Conservation (phyloP, 2,797 vertebrate species). For the Coendou prehensilis region DNA sequence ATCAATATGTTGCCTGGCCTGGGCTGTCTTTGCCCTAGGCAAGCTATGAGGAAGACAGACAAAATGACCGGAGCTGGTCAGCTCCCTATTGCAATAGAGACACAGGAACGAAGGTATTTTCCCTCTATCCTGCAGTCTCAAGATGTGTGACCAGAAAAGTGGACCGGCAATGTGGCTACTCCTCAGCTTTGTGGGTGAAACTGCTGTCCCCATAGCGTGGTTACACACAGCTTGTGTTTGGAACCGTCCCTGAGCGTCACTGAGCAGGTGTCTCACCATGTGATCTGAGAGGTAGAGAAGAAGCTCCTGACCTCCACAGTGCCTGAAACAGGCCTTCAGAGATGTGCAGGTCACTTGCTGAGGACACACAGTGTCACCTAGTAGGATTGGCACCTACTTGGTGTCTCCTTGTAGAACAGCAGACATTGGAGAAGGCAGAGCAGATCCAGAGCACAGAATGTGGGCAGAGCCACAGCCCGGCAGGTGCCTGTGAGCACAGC, state of each 20-base stretch:
- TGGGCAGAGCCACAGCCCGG: fast-evolving
- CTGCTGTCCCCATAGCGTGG: neutral
- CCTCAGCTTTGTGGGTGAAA: neutral
- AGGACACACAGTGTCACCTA: neutral
- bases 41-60: slow-evolving; percentile 53
- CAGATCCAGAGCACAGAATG: neutral
- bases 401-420: neutral
- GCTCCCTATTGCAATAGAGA: slow-evolving; percentile 71
- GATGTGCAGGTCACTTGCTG: no score
- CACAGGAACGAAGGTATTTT: slow-evolving; percentile 49
- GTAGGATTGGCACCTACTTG: neutral
- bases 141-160: neutral
- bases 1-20: slow-evolving; percentile 58
- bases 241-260: neutral
- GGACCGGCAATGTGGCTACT: neutral
- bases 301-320: neutral
- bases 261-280: neutral
- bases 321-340: neutral
- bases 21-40: slow-evolving; percentile 48
- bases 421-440: neutral
- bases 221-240: no score
- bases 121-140: neutral
- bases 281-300: neutral
- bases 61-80: neutral
- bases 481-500: neutral